phyloP scores from a whole-genome alignment of 2,888 invertebrate species.

The Tipula lateralis region DNA sequence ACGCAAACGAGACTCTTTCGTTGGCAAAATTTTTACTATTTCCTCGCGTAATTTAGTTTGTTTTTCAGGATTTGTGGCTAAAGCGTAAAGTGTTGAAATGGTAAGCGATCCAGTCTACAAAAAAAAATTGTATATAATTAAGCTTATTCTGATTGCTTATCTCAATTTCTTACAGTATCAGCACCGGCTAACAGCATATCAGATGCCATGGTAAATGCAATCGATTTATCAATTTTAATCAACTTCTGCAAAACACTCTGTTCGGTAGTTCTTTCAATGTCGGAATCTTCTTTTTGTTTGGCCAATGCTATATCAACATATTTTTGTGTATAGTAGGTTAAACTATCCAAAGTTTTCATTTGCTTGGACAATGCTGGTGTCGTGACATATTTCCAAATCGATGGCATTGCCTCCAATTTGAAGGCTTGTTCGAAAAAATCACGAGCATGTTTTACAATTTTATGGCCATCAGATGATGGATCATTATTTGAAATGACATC shows the following conservation, averaged over 20 bases:
- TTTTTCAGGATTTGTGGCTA: constrained; percentile 60
- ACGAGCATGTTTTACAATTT: background rate
- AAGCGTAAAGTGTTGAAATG: constrained; percentile 53
- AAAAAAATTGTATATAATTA: background rate
- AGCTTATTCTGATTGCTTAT: constrained; percentile 36
- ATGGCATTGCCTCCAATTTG: constrained; percentile 43
- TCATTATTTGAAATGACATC: constrained; percentile 38
- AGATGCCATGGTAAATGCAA: constrained; percentile 62
- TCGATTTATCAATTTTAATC: constrained; percentile 55
- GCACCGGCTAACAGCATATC: constrained; percentile 68
- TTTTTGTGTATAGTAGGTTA: constrained; percentile 39
- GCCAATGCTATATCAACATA: constrained; percentile 33
- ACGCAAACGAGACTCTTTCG: constrained; percentile 45
- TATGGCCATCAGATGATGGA: constrained; percentile 30
- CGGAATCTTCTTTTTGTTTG: background rate
- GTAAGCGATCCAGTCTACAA: constrained; percentile 50
- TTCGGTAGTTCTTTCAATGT: constrained; percentile 47
- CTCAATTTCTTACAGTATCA: constrained; percentile 56
- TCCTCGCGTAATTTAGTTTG: constrained; percentile 62
- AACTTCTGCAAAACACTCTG: constrained; percentile 61
- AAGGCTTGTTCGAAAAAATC: constrained; percentile 33
- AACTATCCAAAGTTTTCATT: constrained; percentile 39
- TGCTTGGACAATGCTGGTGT: constrained; percentile 42
- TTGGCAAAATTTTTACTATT: constrained; percentile 47
- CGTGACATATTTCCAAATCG: constrained; percentile 41